Conservation (phyloP, 2,113 vertebrate genomes). For the Myotis brandtii region DNA sequence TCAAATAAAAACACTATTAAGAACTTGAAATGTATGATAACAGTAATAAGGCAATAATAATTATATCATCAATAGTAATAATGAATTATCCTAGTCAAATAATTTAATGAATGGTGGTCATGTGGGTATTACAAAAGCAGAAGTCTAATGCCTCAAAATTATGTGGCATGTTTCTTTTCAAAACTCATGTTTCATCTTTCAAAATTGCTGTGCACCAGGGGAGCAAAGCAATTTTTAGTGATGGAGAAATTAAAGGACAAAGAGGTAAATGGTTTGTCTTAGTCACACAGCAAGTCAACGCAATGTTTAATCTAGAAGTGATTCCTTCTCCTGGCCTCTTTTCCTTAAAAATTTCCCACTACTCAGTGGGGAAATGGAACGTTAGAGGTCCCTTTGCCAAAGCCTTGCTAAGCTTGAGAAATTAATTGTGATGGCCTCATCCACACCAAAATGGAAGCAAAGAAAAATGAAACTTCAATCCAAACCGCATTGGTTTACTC, state of each 20-base stretch:
- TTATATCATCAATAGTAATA: conserved; percentile 77
- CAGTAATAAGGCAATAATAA: conserved; percentile 77
- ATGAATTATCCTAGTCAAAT: conserved; percentile 75
- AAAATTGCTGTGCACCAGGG: conserved; percentile 74
- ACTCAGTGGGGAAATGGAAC: conserved; percentile 47
- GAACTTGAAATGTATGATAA: conserved; percentile 75
- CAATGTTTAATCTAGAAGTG: conserved; percentile 62
- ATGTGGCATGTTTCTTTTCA: conserved; percentile 78
- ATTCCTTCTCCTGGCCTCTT: conserved; percentile 53
- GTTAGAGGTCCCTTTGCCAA: conserved; percentile 57
- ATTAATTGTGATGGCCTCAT: conserved; percentile 75
- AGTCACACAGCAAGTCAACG: conserved; percentile 69
- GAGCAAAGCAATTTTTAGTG: conserved; percentile 77
- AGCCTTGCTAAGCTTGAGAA: conserved; percentile 68
- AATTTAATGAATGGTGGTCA: conserved; percentile 77
- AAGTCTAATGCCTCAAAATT: conserved; percentile 77
- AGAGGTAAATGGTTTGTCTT: conserved; percentile 76
- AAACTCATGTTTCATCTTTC: conserved; percentile 79
- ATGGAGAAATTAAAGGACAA: conserved; percentile 78
- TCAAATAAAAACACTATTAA: conserved; percentile 75
- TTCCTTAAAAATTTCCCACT: conserved; percentile 64
- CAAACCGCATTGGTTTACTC: conserved; percentile 75
- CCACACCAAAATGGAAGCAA: conserved; percentile 76
- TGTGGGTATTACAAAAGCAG: conserved; percentile 75
- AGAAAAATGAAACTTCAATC: conserved; percentile 72